Evolutionary conservation across 2,888 invertebrate species (phyloP).

Genomic region (Dynastes tityus): DNA sequence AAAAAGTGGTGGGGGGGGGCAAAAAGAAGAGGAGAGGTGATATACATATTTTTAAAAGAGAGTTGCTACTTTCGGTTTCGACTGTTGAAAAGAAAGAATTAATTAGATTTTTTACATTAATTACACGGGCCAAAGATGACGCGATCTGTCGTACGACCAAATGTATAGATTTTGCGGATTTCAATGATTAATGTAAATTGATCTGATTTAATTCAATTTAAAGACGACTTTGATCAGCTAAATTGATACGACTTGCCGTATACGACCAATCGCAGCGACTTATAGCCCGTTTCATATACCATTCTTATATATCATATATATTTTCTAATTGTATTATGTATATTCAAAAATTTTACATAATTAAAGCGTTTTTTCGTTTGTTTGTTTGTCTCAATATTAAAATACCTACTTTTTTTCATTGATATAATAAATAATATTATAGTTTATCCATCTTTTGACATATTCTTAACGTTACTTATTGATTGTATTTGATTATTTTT

Average conservation of each 20-base stretch:
- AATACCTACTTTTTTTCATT: slow-evolving; percentile 36
- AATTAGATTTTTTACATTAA: slow-evolving; percentile 2
- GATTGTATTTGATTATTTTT: slow-evolving; percentile 8
- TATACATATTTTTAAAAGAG: too few species aligned
- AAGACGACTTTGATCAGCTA: too few species aligned
- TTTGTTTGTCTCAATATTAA: slow-evolving; percentile 21
- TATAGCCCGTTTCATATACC: not conserved
- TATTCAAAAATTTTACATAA: slow-evolving; percentile 44
- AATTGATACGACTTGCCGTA: too few species aligned
- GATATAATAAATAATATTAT: slow-evolving; percentile 2
- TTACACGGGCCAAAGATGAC: too few species aligned
- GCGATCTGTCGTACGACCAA: too few species aligned
- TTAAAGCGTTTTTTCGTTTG: slow-evolving; percentile 35
- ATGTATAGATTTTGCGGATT: not conserved
- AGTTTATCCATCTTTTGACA: not conserved
- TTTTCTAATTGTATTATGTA: slow-evolving; percentile 33
- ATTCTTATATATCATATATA: slow-evolving; percentile 42
- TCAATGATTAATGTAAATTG: too few species aligned
- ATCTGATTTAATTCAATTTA: too few species aligned
- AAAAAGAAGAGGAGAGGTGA: too few species aligned
- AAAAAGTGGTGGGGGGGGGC: too few species aligned
- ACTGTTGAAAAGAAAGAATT: not conserved
- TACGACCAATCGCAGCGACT: too few species aligned
- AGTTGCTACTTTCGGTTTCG: too few species aligned
- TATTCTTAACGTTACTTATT: not conserved